Percentiles rank a stretch among this genome's conserved stretches.
Conservation (phyloP, 2,888 invertebrate species). For the Eupithecia centaureata region DNA sequence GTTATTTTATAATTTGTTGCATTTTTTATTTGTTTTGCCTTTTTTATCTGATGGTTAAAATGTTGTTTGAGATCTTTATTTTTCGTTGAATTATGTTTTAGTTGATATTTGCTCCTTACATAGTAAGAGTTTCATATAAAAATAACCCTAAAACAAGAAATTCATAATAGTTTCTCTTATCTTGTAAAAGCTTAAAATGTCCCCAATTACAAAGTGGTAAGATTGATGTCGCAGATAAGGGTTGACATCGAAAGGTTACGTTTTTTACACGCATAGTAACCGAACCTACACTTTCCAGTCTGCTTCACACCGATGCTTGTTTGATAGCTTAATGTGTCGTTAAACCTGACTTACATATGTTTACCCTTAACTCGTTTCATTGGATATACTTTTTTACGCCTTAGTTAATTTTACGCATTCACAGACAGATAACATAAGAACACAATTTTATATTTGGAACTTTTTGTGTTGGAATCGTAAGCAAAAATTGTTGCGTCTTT, state of each 20-base stretch:
- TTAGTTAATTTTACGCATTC: background rate
- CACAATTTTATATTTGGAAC: background rate
- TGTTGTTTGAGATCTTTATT: background rate
- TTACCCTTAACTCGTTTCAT: constrained; percentile 43
- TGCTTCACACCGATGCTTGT: constrained; percentile 33
- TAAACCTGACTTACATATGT: constrained; percentile 50
- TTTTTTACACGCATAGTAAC: constrained; percentile 26
- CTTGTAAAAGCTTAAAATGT: constrained; percentile 17
- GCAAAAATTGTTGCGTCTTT: background rate
- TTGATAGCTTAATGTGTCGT: constrained; percentile 62
- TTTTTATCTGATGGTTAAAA: background rate
- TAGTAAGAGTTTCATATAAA: background rate
- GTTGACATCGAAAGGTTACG: constrained; percentile 14
- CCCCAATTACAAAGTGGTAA: constrained; percentile 50
- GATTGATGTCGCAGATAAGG: constrained; percentile 52
- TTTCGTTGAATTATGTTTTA: background rate
- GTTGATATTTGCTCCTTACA: background rate
- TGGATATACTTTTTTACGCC: background rate
- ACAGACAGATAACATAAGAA: too few relatives aligned
- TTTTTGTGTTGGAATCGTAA: background rate
- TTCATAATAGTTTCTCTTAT: background rate
- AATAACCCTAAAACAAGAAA: background rate
- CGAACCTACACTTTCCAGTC: constrained; percentile 35
- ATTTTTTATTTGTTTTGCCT: background rate
- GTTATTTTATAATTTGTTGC: background rate